These are phyloP conservation scores for Lytechinus variegatus DNA, from an alignment of 35 echinoderm and acorn worm species.

Conservation along the genomic window DNA sequence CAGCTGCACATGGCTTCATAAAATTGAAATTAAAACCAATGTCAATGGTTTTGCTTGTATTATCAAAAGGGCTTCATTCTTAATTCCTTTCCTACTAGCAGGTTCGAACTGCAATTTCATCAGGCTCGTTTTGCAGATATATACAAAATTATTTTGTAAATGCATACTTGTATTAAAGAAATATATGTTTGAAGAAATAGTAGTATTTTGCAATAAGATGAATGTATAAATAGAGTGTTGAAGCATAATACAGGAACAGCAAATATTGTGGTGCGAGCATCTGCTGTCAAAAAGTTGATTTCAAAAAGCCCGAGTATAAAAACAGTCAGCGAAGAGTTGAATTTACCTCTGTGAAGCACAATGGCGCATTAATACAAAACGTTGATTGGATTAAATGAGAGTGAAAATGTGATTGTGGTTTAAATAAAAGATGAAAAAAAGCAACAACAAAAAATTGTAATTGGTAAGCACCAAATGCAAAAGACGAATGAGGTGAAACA, in stretches of 20 bases:
- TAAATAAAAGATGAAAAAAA: background rate
- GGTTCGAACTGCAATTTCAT: background rate
- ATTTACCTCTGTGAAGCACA: background rate
- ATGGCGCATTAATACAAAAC: background rate
- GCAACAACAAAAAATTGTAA: background rate
- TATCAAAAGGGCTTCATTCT: background rate
- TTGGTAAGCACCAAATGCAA: background rate
- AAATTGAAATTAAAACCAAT: background rate
- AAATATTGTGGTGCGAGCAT: no score
- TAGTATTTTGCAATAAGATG: no score
- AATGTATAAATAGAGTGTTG: no score
- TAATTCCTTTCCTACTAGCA: background rate
- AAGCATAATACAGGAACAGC: no score
- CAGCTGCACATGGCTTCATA: background rate
- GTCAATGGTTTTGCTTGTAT: background rate
- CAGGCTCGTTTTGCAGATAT: background rate
- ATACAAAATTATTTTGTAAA: background rate
- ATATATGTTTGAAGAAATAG: background rate
- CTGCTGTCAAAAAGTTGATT: no score
- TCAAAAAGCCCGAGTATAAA: no score
- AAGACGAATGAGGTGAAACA: background rate
- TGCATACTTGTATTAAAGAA: background rate
- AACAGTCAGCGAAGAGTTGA: no score
- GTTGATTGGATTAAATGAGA: background rate
- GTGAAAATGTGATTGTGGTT: background rate